phyloP scores from a whole-genome alignment of 1,140 invertebrate genomes.

The Lucilia cuprina region DNA sequence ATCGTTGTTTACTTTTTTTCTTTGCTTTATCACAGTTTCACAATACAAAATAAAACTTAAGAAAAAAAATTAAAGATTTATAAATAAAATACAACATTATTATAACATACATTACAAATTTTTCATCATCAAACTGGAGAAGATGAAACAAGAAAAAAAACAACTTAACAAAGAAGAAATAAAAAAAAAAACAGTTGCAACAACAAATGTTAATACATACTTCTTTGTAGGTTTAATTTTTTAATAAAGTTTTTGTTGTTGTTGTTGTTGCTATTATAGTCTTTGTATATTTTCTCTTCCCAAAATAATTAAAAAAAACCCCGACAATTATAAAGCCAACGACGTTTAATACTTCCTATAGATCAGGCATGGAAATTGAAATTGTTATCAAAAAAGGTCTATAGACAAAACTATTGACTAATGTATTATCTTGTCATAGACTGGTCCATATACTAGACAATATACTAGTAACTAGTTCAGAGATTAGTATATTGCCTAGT shows the following conservation, averaged over 20 bases:
- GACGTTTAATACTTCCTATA: conserved; percentile 8
- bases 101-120: neutral
- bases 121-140: too few relatives aligned
- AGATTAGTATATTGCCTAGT: too few relatives aligned
- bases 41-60: neutral
- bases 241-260: neutral
- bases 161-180: neutral
- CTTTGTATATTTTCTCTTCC: conserved; percentile 15
- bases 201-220: neutral
- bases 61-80: neutral
- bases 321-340: neutral
- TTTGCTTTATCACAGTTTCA: neutral
- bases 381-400: too few relatives aligned
- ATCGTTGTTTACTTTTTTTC: neutral
- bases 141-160: neutral
- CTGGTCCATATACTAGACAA: too few relatives aligned
- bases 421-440: too few relatives aligned
- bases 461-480: too few relatives aligned
- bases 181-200: neutral
- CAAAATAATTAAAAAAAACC: neutral
- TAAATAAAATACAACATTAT: neutral
- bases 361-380: too few relatives aligned
- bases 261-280: neutral
- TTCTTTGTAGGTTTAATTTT: neutral
- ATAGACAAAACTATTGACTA: too few relatives aligned